Base-by-base conservation (phyloP, 2,888 invertebrate genomes). In the Meloe dianella region DNA sequence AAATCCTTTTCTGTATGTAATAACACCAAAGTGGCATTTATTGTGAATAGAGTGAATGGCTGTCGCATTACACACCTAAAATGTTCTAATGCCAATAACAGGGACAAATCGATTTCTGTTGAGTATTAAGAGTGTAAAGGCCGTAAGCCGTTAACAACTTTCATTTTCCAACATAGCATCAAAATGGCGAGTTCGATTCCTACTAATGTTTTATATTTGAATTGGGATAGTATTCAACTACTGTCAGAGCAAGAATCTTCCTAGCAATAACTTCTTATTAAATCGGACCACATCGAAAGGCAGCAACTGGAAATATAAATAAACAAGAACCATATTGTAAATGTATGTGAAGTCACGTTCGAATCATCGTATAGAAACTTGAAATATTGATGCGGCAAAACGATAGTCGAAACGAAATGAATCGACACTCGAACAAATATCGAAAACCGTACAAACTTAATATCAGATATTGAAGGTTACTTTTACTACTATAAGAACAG, bases 1-100 rank as follows among this genome's bases (percentile, higher is more conserved):
- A 75, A 76, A 75, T 75, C 78, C 74, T 75, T 74, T 78, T 77
- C 73, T 66, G 72, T 66, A 69, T 41, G 75, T 74, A 76, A 76
- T 76, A 77, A 76, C 75, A 74, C 70, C 14, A 71, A 73, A 77
- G 73, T 75, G 73, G 75, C 75, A 76, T 74, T 75, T 77, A 76
- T 75, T 75, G 73, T 66, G 75, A 76, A 74, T 73, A 73, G 73
- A 24, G 12, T 54, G 22, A 71, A 68, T 70, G 76, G 74, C 71
- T 71, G 71, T 71, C 74, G 75, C 76, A 76, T 75, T 75, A 76
- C 75, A 76, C 67, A 66, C 70, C 66, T 75, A 77, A 75, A 72
- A 74, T 75, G 74, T 74, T 74, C 74, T 71, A 70, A 74, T 74
- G 68, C 69, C 73, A 71, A 74, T 73, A 72, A 72, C 73, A 69